Evolutionary conservation across 2,888 invertebrate species (phyloP).

Genomic region (Campoplex capitator): DNA sequence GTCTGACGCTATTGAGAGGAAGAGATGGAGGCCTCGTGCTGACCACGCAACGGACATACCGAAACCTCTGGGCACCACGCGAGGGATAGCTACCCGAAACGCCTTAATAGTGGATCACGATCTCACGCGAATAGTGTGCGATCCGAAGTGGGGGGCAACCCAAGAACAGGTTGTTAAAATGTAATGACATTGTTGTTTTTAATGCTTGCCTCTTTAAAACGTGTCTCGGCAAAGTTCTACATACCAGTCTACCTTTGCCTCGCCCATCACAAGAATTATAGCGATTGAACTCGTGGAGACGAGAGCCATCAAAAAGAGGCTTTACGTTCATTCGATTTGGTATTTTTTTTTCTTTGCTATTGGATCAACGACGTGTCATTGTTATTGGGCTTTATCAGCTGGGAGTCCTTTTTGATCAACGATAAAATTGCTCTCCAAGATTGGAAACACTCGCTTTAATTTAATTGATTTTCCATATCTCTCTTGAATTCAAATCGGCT

Average conservation of each 20-base stretch:
- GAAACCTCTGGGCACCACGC: constrained; percentile 71
- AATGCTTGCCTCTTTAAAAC: constrained; percentile 83
- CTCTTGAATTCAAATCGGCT: constrained; percentile 78
- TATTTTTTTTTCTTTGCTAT: neutral
- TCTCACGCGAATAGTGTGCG: constrained; percentile 73
- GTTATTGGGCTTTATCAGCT: neutral
- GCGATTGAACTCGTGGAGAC: neutral
- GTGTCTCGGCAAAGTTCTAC: constrained; percentile 82
- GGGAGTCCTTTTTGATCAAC: neutral
- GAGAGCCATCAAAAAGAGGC: neutral
- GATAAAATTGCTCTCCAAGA: neutral
- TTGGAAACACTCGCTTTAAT: neutral
- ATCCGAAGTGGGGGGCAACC: constrained; percentile 64
- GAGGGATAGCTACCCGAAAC: constrained; percentile 65
- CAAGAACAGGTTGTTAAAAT: constrained; percentile 82
- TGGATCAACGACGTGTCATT: neutral
- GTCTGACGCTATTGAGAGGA: neutral
- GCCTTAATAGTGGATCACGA: constrained; percentile 65
- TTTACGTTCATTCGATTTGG: neutral
- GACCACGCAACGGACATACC: constrained; percentile 71
- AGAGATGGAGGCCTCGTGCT: constrained; percentile 60
- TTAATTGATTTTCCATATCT: constrained; percentile 4
- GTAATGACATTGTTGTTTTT: constrained; percentile 83
- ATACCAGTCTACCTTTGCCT: constrained; percentile 71
- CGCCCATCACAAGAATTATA: neutral